phyloP scores from a whole-genome alignment of 2,113 vertebrate species.

The Astatotilapia flaviijosephi region DNA sequence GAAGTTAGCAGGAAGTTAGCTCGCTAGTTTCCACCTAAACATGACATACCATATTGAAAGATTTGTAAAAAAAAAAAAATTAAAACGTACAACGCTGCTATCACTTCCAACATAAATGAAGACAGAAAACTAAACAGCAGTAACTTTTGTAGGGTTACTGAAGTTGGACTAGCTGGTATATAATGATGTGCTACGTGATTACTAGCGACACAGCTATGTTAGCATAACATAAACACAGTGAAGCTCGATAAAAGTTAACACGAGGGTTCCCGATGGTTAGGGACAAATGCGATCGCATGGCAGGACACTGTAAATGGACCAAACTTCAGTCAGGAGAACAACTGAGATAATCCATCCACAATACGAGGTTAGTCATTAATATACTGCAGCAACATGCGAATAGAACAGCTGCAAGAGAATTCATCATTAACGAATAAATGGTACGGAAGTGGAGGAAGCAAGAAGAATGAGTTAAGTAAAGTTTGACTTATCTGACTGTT shows the following conservation, averaged over 20 bases:
- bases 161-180: background rate
- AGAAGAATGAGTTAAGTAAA: background rate
- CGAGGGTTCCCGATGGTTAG: background rate
- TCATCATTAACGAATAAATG: background rate
- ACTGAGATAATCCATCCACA: background rate
- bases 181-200: background rate
- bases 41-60: background rate
- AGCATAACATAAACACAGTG: background rate
- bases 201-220: background rate
- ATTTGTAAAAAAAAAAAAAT: background rate
- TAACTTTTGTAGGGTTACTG: background rate
- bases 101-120: background rate
- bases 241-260: background rate
- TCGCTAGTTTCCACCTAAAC: rapidly evolving
- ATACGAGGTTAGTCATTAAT: background rate
- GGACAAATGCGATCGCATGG: background rate
- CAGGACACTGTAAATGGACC: background rate
- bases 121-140: background rate
- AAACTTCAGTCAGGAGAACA: background rate
- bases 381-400: background rate
- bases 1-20: background rate
- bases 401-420: background rate
- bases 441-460: background rate
- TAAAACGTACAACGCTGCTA: rapidly evolving
- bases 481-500: background rate